Conservation (phyloP, 2,113 vertebrate genomes). For the Poeciliopsis prolifica region DNA sequence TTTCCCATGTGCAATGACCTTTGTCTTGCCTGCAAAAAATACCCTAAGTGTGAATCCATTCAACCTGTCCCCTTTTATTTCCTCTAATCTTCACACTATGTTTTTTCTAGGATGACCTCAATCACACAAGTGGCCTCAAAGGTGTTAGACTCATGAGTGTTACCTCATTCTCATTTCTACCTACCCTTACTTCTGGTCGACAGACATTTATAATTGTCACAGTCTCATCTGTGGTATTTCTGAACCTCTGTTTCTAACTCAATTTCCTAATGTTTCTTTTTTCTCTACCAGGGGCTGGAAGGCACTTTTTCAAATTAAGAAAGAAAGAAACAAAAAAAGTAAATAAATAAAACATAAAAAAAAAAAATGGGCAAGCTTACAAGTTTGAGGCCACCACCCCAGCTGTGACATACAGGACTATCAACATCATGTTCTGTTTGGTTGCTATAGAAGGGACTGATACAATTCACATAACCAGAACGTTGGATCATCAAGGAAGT, state of each 20-base stretch:
- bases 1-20: not conserved
- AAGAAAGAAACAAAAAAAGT: too few species aligned
- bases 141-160: slow-evolving; percentile 6
- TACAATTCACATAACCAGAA: too few species aligned
- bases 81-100: slow-evolving; percentile 25
- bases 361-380: too few species aligned
- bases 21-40: not conserved
- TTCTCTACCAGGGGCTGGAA: not conserved
- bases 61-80: slow-evolving; percentile 30
- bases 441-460: too few species aligned
- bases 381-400: too few species aligned
- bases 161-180: not conserved
- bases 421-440: too few species aligned
- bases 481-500: too few species aligned
- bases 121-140: slow-evolving; percentile 18
- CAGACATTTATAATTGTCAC: not conserved
- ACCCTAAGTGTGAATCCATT: slow-evolving; percentile 3
- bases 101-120: slow-evolving; percentile 39
- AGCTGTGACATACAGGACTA: too few species aligned
- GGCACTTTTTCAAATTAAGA: too few species aligned
- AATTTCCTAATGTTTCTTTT: not conserved
- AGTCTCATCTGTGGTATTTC: not conserved
- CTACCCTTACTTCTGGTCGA: not conserved
- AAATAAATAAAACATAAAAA: too few species aligned
- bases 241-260: slow-evolving; percentile 22